These are phyloP conservation scores for Cryptoblepharus egeriae DNA, from an alignment of 2,797 vertebrate genomes.

Conservation along the genomic window DNA sequence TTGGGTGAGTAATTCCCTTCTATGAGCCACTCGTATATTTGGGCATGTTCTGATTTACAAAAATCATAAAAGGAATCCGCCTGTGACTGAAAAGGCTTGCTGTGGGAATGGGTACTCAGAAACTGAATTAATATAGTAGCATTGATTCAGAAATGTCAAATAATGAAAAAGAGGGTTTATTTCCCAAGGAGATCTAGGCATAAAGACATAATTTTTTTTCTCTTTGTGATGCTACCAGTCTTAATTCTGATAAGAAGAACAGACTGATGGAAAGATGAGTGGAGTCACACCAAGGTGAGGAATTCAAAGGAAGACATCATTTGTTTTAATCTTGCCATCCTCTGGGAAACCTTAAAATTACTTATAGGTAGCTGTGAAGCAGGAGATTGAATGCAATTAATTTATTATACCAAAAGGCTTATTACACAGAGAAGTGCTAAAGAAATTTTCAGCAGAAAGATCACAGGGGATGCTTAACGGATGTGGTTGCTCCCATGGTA, in stretches of 20 bases:
- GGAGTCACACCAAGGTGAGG: neutral
- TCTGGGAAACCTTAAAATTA: neutral
- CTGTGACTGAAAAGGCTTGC: neutral
- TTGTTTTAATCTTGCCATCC: neutral
- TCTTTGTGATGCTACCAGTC: neutral
- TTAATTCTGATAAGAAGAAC: slow-evolving; percentile 9
- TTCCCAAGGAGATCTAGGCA: neutral
- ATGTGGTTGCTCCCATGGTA: neutral
- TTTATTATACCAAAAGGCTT: neutral
- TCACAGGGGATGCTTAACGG: neutral
- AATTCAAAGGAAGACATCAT: neutral
- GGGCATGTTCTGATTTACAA: neutral
- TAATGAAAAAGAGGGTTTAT: neutral
- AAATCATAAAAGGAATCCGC: neutral
- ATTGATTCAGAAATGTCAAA: slow-evolving; percentile 6
- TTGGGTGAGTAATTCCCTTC: neutral
- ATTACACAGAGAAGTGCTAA: neutral
- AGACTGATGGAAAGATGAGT: slow-evolving; percentile 7
- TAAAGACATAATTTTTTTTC: slow-evolving; percentile 15
- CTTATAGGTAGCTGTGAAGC: neutral
- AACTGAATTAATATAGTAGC: slow-evolving; percentile 12
- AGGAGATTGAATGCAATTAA: neutral
- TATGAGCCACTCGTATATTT: neutral
- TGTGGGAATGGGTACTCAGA: neutral
- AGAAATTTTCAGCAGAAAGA: neutral